These are phyloP conservation scores for Echiichthys vipera DNA, from an alignment of 2,797 vertebrate species.

Conservation along the genomic window DNA sequence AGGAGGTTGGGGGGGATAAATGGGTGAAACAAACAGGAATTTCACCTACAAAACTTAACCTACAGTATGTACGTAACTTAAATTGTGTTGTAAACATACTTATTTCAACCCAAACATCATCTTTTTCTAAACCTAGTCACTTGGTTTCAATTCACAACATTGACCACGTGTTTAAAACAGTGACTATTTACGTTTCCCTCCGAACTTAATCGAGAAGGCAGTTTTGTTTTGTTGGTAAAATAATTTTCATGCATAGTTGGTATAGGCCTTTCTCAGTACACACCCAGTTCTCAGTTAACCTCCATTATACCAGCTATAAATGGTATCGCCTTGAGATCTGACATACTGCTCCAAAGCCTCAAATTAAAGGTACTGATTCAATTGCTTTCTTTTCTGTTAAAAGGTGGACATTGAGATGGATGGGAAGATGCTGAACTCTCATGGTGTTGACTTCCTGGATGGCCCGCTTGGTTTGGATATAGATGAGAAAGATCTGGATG, in stretches of 20 bases:
- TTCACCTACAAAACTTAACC: too few species aligned
- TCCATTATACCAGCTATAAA: neutral
- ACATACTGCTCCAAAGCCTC: neutral
- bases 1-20: too few species aligned
- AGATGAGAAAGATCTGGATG: constrained; percentile 95
- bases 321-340: neutral
- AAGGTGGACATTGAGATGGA: constrained; percentile 98
- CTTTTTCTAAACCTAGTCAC: too few species aligned
- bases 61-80: too few species aligned
- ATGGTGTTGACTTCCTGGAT: constrained; percentile 95
- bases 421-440: constrained; percentile 97
- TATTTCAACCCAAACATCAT: too few species aligned
- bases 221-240: too few species aligned
- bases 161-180: too few species aligned
- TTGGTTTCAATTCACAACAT: too few species aligned
- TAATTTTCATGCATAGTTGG: neutral
- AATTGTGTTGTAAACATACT: too few species aligned
- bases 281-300: neutral
- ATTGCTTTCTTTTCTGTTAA: neutral
- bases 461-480: constrained; percentile 91
- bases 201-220: too few species aligned
- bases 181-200: too few species aligned
- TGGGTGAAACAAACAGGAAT: too few species aligned
- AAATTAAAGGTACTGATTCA: neutral
- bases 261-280: neutral